These are phyloP conservation scores for Julus scanicus DNA, from an alignment of 2,888 invertebrate genomes.

Conservation along the genomic window DNA sequence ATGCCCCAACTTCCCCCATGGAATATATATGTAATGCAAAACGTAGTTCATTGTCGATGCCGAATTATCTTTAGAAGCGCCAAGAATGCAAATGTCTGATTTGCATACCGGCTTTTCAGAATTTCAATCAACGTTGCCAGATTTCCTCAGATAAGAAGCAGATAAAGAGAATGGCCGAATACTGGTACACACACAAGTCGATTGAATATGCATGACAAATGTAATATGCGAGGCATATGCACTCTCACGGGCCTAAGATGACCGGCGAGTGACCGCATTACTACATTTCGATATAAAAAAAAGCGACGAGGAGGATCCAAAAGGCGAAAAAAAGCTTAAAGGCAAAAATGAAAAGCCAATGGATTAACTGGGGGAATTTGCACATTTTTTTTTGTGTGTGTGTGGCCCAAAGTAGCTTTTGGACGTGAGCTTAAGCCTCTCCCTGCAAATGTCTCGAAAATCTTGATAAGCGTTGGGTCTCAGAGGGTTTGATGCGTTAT, in stretches of 20 bases:
- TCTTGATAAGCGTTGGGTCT: constrained; percentile 51
- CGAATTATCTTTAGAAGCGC: not conserved
- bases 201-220: constrained; percentile 34
- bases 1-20: not conserved
- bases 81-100: constrained; percentile 10
- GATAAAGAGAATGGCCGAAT: constrained; percentile 11
- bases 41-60: too few relatives aligned
- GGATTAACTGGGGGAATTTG: constrained; percentile 52
- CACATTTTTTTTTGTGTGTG: constrained; percentile 20
- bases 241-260: constrained; percentile 30
- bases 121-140: constrained; percentile 23
- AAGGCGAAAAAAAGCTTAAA: not conserved
- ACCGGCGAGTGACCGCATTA: constrained; percentile 42
- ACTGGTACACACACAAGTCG: not conserved
- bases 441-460: constrained; percentile 38
- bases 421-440: constrained; percentile 35
- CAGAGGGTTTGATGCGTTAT: constrained; percentile 53
- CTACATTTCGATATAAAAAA: not conserved
- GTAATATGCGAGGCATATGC: constrained; percentile 30
- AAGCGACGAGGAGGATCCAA: not conserved
- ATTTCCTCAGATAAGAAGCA: not conserved
- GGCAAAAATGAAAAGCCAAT: constrained; percentile 51
- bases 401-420: too few relatives aligned
- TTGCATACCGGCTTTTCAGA: constrained; percentile 42
- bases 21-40: not conserved